A percentile compares a stretch with the other conserved stretches of the same genome.
Evolutionary conservation across 2,113 vertebrate genomes (phyloP).

Genomic region (Sinocyclocheilus anshuiensis): DNA sequence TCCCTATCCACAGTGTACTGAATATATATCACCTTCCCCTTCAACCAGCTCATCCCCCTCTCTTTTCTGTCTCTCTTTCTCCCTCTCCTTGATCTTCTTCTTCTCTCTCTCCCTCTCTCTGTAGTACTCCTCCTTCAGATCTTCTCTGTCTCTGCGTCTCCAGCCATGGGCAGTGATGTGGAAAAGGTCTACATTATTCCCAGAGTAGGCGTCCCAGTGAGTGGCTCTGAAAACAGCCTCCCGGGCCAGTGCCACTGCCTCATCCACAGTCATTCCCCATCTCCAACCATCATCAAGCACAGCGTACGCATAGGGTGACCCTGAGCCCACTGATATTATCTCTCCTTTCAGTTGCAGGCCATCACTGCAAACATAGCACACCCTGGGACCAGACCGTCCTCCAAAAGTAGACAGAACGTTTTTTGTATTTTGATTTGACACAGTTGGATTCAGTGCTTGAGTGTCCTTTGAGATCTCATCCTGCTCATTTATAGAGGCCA

Average conservation of each 20-base stretch:
- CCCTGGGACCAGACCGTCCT: slow-evolving; percentile 68
- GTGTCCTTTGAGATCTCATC: slow-evolving; percentile 12
- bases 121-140: slow-evolving; percentile 75
- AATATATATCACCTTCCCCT: not conserved
- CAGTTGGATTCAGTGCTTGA: not conserved
- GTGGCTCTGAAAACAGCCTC: slow-evolving; percentile 83
- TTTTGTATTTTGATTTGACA: not conserved
- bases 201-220: slow-evolving; percentile 84
- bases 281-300: slow-evolving; percentile 75
- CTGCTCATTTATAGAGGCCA: not conserved
- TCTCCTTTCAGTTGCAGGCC: slow-evolving; percentile 77
- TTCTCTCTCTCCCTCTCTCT: slow-evolving; percentile 64
- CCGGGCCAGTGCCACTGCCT: slow-evolving; percentile 78
- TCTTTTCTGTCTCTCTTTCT: slow-evolving; percentile 44
- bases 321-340: slow-evolving; percentile 83
- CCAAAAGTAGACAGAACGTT: slow-evolving; percentile 8
- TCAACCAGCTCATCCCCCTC: not conserved
- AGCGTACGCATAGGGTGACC: slow-evolving; percentile 84
- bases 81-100: slow-evolving; percentile 57
- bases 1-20: not conserved
- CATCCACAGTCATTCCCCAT: slow-evolving; percentile 72
- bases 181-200: slow-evolving; percentile 85
- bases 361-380: slow-evolving; percentile 85
- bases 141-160: slow-evolving; percentile 74
- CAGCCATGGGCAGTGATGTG: slow-evolving; percentile 80